Base-by-base conservation (phyloP, 2,888 invertebrate genomes). In the Desoria tigrina region DNA sequence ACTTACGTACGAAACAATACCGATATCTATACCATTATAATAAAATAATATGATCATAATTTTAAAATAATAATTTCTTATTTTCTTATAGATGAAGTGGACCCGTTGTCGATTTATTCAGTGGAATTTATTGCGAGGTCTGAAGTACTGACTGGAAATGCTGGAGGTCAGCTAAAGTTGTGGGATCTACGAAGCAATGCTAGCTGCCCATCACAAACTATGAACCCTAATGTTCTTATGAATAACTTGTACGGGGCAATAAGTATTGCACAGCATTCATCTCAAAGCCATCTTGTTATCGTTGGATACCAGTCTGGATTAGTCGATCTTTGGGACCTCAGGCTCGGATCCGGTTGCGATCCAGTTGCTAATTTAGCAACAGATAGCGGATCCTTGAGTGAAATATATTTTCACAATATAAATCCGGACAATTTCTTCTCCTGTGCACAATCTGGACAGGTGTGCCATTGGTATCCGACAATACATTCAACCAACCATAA, bases 351-450 rank as follows among this genome's bases (percentile, higher is more conserved):
- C 6, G 68, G 64, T n/a, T 61, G 61, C 28, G 72, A 72, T 16
- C 76, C 76, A 4, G 65, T 73, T 1, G 74, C 74, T 0, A 74
- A 74, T 58, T 62, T 76, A n/a, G 66, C 73, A 11, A 45, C 63
- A 14, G 69, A 69, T 37, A 65, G 63, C 4, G 74, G 74, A 14
- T 67, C 72, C 2, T 55, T 74, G 2, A 68, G 71, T 23, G 76
- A 76, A 68, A 62, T 76, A 11, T 68, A 66, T 18, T 74, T 76
- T 58, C 76, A 76, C 61, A 56, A 62, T 26, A 45, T 76, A 2
- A 74, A 74, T 50, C 70, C 74, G 4, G 76, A 76, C 27, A 68
- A 74, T 50, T 76, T 74, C 50, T 76, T 74, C 55, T 67, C 74
- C 1, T 74, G 74, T 63, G 66, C 71, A 45, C 74, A 74, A 53